phyloP scores from a whole-genome alignment of 2,797 vertebrate genomes.

The Platyrinchus mystaceus region DNA sequence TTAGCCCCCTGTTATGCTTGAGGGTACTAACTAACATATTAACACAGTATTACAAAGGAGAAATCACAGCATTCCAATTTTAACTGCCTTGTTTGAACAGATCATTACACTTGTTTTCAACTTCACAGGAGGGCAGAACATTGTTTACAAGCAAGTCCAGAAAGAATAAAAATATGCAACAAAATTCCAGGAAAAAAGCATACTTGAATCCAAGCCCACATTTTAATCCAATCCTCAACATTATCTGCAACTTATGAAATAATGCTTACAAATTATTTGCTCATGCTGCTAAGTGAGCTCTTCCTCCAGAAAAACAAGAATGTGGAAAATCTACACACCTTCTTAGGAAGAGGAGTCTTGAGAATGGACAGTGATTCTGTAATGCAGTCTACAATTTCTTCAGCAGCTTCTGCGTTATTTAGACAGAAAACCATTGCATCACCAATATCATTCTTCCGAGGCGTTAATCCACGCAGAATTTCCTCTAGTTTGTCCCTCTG shows the following conservation, averaged over 20 bases:
- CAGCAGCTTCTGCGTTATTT: slow-evolving; percentile 92
- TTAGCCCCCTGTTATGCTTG: neutral
- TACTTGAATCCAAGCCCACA: neutral
- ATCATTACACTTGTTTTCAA: neutral
- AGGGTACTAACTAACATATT: neutral
- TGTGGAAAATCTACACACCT: slow-evolving; percentile 75
- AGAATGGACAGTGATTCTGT: slow-evolving; percentile 95
- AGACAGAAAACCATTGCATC: slow-evolving; percentile 98
- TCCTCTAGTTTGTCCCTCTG: slow-evolving; percentile 97
- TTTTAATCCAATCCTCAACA: neutral
- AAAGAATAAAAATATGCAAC: neutral
- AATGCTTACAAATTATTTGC: neutral
- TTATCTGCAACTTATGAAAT: neutral
- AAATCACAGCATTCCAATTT: neutral
- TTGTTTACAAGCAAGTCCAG: neutral
- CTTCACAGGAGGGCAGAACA: neutral
- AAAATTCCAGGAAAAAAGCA: neutral
- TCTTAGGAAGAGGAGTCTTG: slow-evolving; percentile 97
- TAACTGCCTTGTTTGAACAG: neutral
- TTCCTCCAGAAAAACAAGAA: neutral
- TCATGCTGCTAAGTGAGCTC: neutral
- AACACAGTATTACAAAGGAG: neutral
- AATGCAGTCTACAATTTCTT: slow-evolving; percentile 97
- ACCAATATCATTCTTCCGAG: slow-evolving; percentile 92
- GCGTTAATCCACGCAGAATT: slow-evolving; percentile 89